These are phyloP conservation scores for Calosoma granatense DNA, from an alignment of 1,140 invertebrate species.

Conservation along the genomic window DNA sequence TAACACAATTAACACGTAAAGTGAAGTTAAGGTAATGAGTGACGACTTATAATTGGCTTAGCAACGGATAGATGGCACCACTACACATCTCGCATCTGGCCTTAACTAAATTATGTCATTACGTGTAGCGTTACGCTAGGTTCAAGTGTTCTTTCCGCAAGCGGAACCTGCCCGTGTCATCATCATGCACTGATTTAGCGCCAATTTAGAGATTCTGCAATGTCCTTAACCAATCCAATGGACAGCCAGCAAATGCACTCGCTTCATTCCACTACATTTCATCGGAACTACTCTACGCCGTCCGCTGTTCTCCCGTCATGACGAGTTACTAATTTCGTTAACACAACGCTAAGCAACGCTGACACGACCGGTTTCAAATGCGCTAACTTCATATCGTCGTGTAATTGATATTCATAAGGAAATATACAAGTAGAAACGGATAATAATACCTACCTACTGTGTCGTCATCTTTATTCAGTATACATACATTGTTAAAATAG, in stretches of 20 bases:
- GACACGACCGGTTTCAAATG: background rate
- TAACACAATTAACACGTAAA: constrained; percentile 26
- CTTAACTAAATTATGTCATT: constrained; percentile 28
- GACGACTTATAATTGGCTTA: constrained; percentile 32
- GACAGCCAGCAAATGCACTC: constrained; percentile 11
- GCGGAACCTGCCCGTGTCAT: background rate
- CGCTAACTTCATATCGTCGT: no score
- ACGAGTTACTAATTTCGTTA: constrained; percentile 10
- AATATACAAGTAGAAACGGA: no score
- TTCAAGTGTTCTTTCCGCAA: background rate
- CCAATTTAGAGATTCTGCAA: background rate
- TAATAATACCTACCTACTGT: no score
- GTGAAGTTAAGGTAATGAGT: constrained; percentile 31
- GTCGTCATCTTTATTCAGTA: no score
- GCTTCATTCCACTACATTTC: background rate
- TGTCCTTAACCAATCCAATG: background rate
- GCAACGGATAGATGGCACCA: constrained; percentile 28
- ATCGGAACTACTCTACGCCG: background rate
- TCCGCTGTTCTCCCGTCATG: constrained; percentile 10
- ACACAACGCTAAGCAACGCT: background rate
- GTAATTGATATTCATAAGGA: no score
- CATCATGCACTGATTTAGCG: background rate
- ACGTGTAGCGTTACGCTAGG: constrained; percentile 10
- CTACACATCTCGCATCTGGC: constrained; percentile 26
- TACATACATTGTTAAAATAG: no score